These are phyloP conservation scores for Drosophila demipolita DNA, from an alignment of 2,888 invertebrate species.

Conservation along the genomic window DNA sequence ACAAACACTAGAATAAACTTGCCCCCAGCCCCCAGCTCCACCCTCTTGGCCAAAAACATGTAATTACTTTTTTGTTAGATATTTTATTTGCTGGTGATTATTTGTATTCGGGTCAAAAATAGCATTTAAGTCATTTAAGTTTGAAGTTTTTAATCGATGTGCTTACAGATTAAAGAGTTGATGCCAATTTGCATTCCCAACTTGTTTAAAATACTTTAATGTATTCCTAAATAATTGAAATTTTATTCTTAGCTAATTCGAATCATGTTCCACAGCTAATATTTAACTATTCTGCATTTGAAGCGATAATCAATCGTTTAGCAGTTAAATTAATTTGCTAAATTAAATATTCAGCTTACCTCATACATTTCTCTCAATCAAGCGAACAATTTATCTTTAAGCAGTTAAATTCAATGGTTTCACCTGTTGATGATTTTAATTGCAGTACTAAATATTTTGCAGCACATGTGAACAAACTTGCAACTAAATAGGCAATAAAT, in stretches of 20 bases:
- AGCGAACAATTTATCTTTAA: slow-evolving; percentile 11
- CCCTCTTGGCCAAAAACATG: slow-evolving; percentile 4
- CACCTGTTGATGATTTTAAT: slow-evolving; percentile 45
- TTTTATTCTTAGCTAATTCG: slow-evolving; percentile 9
- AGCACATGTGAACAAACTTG: slow-evolving; percentile 20
- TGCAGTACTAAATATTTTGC: slow-evolving; percentile 27
- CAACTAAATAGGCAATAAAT: slow-evolving; percentile 27
- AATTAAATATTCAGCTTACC: slow-evolving; percentile 12
- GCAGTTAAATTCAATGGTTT: slow-evolving; percentile 8
- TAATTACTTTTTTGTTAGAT: slow-evolving; percentile 39
- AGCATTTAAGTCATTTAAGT: too few species aligned
- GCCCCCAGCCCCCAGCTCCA: neutral
- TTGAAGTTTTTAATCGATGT: neutral
- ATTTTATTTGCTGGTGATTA: neutral
- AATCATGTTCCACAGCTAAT: neutral
- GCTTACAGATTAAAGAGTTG: neutral
- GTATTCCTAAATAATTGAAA: neutral
- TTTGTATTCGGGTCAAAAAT: neutral
- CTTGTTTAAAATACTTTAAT: slow-evolving; percentile 1
- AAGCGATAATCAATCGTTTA: slow-evolving; percentile 6
- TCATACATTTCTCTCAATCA: slow-evolving; percentile 3
- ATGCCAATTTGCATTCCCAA: slow-evolving; percentile 9
- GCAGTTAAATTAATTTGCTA: slow-evolving; percentile 22
- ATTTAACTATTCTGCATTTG: neutral
- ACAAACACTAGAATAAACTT: neutral